Evolutionary conservation across 2,113 vertebrate genomes (phyloP).

Genomic region (Acinonyx jubatus): DNA sequence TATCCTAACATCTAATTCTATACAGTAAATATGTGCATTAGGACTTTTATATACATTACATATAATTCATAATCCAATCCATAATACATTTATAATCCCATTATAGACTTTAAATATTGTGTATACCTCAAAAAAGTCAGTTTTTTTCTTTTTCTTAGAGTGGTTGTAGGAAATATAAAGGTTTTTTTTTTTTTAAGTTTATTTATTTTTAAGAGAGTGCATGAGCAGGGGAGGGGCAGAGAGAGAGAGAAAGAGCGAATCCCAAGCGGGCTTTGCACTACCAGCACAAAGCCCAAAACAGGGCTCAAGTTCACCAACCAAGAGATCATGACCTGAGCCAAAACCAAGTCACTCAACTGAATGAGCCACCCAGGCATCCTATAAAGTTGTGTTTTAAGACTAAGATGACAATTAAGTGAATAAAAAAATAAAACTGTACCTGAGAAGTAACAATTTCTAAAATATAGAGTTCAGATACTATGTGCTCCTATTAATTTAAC

Average conservation of each 20-base stretch:
- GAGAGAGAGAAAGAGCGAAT: too few relatives aligned
- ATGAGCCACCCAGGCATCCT: too few relatives aligned
- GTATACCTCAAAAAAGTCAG: not conserved
- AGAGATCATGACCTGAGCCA: too few relatives aligned
- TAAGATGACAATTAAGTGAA: not conserved
- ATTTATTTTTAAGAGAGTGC: too few relatives aligned
- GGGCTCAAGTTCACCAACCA: too few relatives aligned
- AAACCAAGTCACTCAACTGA: too few relatives aligned
- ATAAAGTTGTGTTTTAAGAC: not conserved
- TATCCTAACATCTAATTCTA: not conserved
- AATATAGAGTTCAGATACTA: not conserved
- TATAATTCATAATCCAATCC: not conserved
- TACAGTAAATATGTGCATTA: not conserved
- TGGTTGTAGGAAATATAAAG: too few relatives aligned
- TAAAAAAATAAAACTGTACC: not conserved
- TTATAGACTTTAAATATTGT: not conserved
- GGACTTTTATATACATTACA: not conserved
- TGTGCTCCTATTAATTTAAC: not conserved
- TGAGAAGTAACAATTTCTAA: not conserved
- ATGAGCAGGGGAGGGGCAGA: too few relatives aligned
- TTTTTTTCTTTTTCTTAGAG: too few relatives aligned
- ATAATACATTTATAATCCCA: not conserved
- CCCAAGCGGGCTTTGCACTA: too few relatives aligned
- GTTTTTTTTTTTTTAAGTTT: too few relatives aligned
- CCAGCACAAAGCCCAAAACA: too few relatives aligned